Base-by-base conservation (phyloP, 2,797 vertebrate species). In the Coregonus suidteri region DNA sequence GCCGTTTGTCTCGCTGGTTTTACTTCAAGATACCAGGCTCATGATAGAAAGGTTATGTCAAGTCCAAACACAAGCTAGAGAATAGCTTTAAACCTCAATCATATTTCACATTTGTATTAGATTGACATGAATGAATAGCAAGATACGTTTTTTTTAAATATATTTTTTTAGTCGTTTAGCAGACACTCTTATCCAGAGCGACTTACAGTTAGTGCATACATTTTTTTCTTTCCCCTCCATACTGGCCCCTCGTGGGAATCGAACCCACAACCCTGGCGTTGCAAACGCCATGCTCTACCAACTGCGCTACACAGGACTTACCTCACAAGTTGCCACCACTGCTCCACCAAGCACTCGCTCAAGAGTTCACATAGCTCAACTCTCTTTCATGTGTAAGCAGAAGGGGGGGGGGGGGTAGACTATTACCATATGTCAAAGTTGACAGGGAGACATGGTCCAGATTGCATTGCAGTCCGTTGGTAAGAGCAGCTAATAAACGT, bases 401-500 rank as follows among this genome's bases (percentile, higher is more conserved):
- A 41, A 71, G 62, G 52, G 31, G 31, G 31, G 31, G 52, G 34
- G 77, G 41, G 20, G 37, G 64, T 47, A 76, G n/a, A 53, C 71
- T 35, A 70, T 70, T 64, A 75, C 16, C 73, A 56, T 84, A 87
- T 83, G 78, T 83, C 9, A 47, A 47, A 13, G 37, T 41, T 41
- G 6, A 41, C 37, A 51, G 62, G 35, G 6, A 30, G 77, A 67
- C 68, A 72, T 77, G 76, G 71, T 30, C 37, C 74, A 82, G 79
- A 78, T 70, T 80, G 76, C 37, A 20, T 41, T 59, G 41, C 41
- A 59, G 76, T 20, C 75, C 77, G 78, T 87, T 64, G 41, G 80
- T 84, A 72, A 86, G 87, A 86, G 82, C 76, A 75, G 15, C 77
- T 82, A 85, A 86, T 79, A 77, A 75, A 54, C 75, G 67, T 82